Base-by-base conservation (phyloP, 2,888 invertebrate genomes). In the Heliconius charithonia region DNA sequence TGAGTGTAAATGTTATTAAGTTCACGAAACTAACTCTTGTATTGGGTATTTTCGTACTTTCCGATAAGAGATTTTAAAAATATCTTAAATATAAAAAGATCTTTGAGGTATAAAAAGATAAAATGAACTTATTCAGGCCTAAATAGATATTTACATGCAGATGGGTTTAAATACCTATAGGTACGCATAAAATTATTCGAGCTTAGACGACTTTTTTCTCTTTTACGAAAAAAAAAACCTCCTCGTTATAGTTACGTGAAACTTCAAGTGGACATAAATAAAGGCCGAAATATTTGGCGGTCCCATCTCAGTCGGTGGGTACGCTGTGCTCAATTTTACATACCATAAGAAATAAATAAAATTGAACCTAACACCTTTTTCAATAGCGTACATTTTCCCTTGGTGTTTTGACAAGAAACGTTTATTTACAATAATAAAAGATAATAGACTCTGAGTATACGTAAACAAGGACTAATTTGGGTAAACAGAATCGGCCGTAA, bases 191-290 rank as follows among this genome's bases (percentile, higher is more conserved):
- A 76, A 76, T 77, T 80, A 79, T 79, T 80, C 76, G 79, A 81
- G 72, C 73, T 75, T 51, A 63, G 76, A 65, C 41, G 63, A 81
- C 80, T 74, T 78, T 80, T 80, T 81, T 78, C 87, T 89, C 88
- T 89, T 89, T 90, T 87, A 87, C 85, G 84, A 89, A 89, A 91
- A 45, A 91, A 45, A 90, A 91, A 89, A 89, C 86, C 87, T 84
- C 87, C 87, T 88, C 88, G 86, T 88, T 89, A 90, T 91, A 90
- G 89, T 91, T 84, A 89, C 89, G 87, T 87, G 89, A 89, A 94
- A 93, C 92, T 94, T 93, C 90, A 92, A 94, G 93, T 92, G 93
- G 92, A 92, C 93, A 93, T 94, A 94, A 94, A 94, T 94, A 95
- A 94, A 91, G 92, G 91, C 88, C 91, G 90, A 92, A 92, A 93